Conservation (phyloP, 1,140 invertebrate species). For the Papilio polyxenes region DNA sequence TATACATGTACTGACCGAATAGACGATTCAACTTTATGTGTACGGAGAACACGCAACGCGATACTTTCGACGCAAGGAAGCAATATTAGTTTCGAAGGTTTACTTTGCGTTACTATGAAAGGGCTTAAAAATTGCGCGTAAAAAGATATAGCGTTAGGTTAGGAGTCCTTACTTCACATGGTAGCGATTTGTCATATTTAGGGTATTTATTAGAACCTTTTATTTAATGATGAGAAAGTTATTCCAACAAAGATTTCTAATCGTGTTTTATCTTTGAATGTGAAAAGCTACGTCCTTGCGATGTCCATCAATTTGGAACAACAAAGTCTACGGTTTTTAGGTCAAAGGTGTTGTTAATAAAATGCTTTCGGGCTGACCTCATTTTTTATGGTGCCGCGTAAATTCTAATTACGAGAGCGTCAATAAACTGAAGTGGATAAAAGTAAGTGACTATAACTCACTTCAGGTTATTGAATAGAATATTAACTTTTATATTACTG, state of each 20-base stretch:
- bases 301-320: slow-evolving; percentile 20
- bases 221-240: not conserved
- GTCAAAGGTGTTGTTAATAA: slow-evolving; percentile 34
- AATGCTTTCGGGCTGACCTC: slow-evolving; percentile 26
- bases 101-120: too few species aligned
- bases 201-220: not conserved
- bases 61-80: too few species aligned
- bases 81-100: too few species aligned
- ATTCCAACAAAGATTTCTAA: not conserved
- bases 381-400: slow-evolving; percentile 29
- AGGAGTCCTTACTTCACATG: not conserved
- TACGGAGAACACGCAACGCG: too few species aligned
- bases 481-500: not conserved
- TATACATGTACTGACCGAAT: too few species aligned
- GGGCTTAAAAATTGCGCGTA: too few species aligned
- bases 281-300: slow-evolving; percentile 10
- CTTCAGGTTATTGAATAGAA: not conserved
- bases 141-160: too few species aligned
- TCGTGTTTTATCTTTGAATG: not conserved
- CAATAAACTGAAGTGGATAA: slow-evolving; percentile 27
- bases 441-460: not conserved
- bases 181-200: not conserved
- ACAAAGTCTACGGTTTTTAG: slow-evolving; percentile 28
- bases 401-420: slow-evolving; percentile 22
- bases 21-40: too few species aligned